phyloP scores from a whole-genome alignment of 2,113 vertebrate species.

The Balaenoptera acutorostrata region DNA sequence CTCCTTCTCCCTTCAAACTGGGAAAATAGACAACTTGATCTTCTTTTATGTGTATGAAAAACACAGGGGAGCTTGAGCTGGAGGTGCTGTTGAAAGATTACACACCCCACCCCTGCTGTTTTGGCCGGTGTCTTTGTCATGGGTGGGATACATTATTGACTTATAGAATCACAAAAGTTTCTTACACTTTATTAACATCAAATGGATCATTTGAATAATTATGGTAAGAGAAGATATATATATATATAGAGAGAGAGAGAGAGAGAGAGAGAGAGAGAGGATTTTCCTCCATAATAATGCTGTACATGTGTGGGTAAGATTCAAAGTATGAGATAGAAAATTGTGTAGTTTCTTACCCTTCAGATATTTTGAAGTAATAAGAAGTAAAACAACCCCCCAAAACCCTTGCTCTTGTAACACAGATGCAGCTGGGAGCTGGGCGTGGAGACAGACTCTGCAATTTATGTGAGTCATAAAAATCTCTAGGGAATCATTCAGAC shows the following conservation, averaged over 20 bases:
- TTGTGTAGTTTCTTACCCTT: rapidly evolving
- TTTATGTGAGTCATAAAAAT: constrained; percentile 3
- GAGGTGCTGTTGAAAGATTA: not conserved
- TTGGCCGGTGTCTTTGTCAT: not conserved
- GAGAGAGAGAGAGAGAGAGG: not conserved
- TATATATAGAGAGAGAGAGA: not conserved
- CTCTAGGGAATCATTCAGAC: not conserved
- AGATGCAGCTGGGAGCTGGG: not conserved
- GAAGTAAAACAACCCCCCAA: not conserved
- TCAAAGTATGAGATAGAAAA: not conserved
- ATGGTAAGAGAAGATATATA: not conserved
- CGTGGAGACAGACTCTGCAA: not conserved
- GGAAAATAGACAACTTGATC: not conserved
- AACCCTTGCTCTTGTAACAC: rapidly evolving
- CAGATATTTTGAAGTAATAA: not conserved
- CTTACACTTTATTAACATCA: not conserved
- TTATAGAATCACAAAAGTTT: not conserved
- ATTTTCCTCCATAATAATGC: not conserved
- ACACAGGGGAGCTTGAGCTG: not conserved
- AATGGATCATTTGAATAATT: not conserved
- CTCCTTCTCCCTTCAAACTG: not conserved
- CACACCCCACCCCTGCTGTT: not conserved
- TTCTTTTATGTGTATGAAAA: not conserved
- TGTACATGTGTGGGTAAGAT: not conserved
- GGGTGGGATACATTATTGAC: too few species aligned